Percentiles rank a stretch among this genome's conserved stretches.
Conservation (phyloP, 2,888 invertebrate species). For the Sympetrum striolatum region DNA sequence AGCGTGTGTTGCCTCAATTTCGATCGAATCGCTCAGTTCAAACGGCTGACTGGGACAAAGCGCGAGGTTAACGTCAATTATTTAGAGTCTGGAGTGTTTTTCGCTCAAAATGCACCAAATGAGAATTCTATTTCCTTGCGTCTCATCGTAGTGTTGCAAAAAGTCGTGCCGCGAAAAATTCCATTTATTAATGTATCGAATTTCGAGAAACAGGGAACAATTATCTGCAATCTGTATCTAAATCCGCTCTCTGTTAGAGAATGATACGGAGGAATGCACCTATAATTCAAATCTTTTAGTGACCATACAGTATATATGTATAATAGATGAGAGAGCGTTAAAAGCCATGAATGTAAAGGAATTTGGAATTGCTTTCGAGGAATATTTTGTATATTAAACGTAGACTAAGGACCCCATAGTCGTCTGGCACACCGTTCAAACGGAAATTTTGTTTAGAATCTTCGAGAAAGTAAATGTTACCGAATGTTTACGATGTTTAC, state of each 20-base stretch:
- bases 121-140: neutral
- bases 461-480: neutral
- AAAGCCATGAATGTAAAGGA: neutral
- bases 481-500: neutral
- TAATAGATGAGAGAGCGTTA: slow-evolving; percentile 1
- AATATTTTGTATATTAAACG: slow-evolving; percentile 9
- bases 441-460: neutral
- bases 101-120: slow-evolving; percentile 40
- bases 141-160: neutral
- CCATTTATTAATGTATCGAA: neutral
- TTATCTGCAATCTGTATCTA: slow-evolving; percentile 10
- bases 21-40: slow-evolving; percentile 7
- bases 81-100: slow-evolving; percentile 5
- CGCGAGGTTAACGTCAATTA: slow-evolving; percentile 29
- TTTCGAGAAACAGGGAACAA: slow-evolving; percentile 32
- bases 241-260: neutral
- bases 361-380: neutral
- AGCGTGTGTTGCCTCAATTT: slow-evolving; percentile 12
- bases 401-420: neutral
- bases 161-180: neutral
- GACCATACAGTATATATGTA: neutral
- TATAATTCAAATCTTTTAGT: neutral
- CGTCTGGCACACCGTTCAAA: neutral
- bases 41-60: neutral
- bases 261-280: neutral